These are phyloP conservation scores for Xanthostigma xanthostigma DNA, from an alignment of 2,888 invertebrate genomes.

Conservation along the genomic window DNA sequence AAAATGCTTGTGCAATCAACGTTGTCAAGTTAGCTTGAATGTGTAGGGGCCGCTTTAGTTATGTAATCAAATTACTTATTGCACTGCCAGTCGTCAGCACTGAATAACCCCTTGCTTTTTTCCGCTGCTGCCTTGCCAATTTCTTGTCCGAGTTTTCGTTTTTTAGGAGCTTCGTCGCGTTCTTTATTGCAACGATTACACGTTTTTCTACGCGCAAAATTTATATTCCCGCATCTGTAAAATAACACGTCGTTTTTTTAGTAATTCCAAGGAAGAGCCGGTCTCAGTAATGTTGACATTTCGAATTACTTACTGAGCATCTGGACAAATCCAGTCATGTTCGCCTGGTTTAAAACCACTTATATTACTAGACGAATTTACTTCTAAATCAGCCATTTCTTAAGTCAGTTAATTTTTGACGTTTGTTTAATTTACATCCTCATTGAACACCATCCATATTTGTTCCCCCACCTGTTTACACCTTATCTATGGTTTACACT, in stretches of 20 bases:
- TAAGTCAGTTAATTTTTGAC: neutral
- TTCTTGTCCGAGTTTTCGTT: conserved; percentile 84
- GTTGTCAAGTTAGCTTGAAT: too few species aligned
- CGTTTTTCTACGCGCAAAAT: conserved; percentile 77
- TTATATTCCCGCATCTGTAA: conserved; percentile 72
- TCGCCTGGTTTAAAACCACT: conserved; percentile 17
- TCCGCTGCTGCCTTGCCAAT: conserved; percentile 98
- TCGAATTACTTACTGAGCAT: conserved; percentile 24
- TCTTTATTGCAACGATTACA: conserved; percentile 88
- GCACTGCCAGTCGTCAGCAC: conserved; percentile 99
- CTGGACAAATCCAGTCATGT: conserved; percentile 51
- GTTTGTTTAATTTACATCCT: neutral
- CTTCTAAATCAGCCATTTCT: conserved; percentile 3
- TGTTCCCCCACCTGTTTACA: too few species aligned
- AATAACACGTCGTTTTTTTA: conserved; percentile 12
- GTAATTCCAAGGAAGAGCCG: neutral
- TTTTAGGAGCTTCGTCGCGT: conserved; percentile 33
- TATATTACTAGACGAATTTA: neutral
- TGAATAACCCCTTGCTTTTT: conserved; percentile 87
- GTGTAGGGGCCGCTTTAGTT: too few species aligned
- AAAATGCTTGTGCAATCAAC: too few species aligned
- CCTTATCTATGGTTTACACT: too few species aligned
- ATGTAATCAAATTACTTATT: conserved; percentile 45
- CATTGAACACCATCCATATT: too few species aligned
- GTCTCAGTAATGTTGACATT: neutral